Percentiles rank a stretch among this genome's conserved stretches.
These are phyloP conservation scores for Muscidifurax raptorellus DNA, from an alignment of 1,140 invertebrate species.

Conservation along the genomic window DNA sequence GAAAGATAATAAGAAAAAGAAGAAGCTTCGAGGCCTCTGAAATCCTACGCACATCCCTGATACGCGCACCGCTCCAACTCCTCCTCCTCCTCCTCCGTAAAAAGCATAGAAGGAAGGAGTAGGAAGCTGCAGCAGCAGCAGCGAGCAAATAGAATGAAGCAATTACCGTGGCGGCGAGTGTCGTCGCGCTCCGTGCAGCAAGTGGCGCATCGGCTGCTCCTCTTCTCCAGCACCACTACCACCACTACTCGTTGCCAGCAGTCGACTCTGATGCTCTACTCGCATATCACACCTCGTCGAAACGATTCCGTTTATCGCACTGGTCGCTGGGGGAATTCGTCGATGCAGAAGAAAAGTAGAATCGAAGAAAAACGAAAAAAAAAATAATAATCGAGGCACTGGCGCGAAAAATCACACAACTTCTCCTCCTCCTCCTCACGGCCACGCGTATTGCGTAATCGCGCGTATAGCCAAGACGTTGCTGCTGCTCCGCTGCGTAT, in stretches of 20 bases:
- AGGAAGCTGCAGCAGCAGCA: background rate
- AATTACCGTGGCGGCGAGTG: slow-evolving; percentile 45
- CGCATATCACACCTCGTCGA: background rate
- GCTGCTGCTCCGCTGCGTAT: slow-evolving; percentile 47
- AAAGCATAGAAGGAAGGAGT: background rate
- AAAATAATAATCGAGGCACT: slow-evolving; percentile 1
- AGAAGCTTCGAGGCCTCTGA: background rate
- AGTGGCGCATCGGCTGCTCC: slow-evolving; percentile 24
- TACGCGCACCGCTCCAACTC: no score
- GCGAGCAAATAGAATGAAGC: slow-evolving; percentile 1
- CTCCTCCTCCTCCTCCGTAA: background rate
- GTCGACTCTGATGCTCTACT: slow-evolving; percentile 15
- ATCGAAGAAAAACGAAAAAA: background rate
- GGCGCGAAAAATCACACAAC: background rate
- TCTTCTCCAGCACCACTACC: slow-evolving; percentile 33
- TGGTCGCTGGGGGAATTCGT: slow-evolving; percentile 25
- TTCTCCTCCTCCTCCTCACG: slow-evolving; percentile 64
- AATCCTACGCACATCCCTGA: background rate
- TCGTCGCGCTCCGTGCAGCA: slow-evolving; percentile 43
- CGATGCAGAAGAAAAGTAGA: background rate
- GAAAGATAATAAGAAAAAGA: background rate
- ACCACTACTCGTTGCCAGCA: slow-evolving; percentile 45
- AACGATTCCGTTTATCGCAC: slow-evolving; percentile 3
- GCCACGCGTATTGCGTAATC: slow-evolving; percentile 73
- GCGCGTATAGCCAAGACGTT: slow-evolving; percentile 64